Evolutionary conservation across 1,140 invertebrate species (phyloP), one percentile per base, ranked within the genome.

Genomic region (Micrasema longulum): DNA sequence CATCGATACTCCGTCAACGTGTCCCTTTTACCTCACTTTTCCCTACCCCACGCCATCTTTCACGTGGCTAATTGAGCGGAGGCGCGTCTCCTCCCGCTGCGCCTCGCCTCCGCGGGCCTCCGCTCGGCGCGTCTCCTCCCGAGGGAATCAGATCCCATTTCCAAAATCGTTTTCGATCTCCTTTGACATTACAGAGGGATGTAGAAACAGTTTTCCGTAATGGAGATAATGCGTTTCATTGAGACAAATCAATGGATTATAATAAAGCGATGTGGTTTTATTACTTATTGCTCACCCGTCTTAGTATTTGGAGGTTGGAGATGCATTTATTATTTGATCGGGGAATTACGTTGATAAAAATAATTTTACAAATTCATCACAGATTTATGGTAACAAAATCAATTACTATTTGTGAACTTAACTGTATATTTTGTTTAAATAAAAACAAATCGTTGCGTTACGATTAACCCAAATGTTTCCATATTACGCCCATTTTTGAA

Each of bases 11-110:
- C 48, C 26, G 52, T 68, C 60, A 55, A 69, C 65, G 38, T 45
- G 38, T 55, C 60, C 41, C 53, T n/a, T n/a, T n/a, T n/a, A n/a
- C n/a, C 60, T 31, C 35, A 41, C 35, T 20, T 62, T 41, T 38
- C 35, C 36, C 16, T 31, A 31, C 41, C 41, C 41, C 38, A 2
- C 41, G 70, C 69, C 70, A 75, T 75, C 71, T 67, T 72, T 75
- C 74, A 64, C 70, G 69, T 69, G 66, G 74, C 74, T 75, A 75
- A 75, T 75, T 75, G 74, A 75, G 70, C 74, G 74, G 53, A 75
- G 73, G 73, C 73, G 65, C 60, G 52, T 55, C 65, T 23, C 47
- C 69, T 12, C 53, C 64, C 64, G 38, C 12, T 11, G 41, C 14
- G 57, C 52, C 10, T 2, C 47, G 47, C 47, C 20, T 2, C 50